Conservation (phyloP, 1,140 invertebrate genomes). For the Drosophila insularis region DNA sequence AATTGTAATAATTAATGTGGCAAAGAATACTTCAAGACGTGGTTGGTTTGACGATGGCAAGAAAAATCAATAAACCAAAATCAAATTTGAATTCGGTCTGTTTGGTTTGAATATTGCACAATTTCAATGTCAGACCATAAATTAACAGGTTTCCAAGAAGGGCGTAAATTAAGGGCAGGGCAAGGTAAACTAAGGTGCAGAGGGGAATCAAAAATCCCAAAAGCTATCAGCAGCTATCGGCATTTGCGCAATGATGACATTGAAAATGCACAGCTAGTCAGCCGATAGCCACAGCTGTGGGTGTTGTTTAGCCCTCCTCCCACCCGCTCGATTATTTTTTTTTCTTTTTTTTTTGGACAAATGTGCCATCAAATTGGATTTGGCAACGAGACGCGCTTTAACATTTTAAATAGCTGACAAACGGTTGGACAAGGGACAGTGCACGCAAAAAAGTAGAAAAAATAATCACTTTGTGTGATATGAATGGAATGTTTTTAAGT, state of each 20-base stretch:
- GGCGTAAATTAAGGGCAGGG: conserved; percentile 59
- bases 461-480: conserved; percentile 17
- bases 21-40: conserved; percentile 60
- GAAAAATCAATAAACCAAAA: conserved; percentile 59
- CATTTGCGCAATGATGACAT: conserved; percentile 72
- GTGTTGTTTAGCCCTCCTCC: conserved; percentile 35
- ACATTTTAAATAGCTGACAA: conserved; percentile 36
- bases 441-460: conserved; percentile 10
- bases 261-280: conserved; percentile 67
- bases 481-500: conserved; percentile 20
- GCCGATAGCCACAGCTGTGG: conserved; percentile 34
- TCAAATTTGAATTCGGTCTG: conserved; percentile 46
- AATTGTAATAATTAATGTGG: conserved; percentile 72
- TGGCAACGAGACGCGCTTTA: conserved; percentile 66
- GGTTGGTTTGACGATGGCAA: conserved; percentile 28
- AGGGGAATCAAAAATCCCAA: conserved; percentile 23
- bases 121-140: conserved; percentile 68
- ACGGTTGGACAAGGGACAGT: conserved; percentile 35
- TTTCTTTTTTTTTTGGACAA: conserved; percentile 43
- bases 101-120: conserved; percentile 56
- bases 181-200: conserved; percentile 23
- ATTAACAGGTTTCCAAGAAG: conserved; percentile 53
- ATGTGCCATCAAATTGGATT: conserved; percentile 65
- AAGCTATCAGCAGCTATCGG: conserved; percentile 38
- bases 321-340: too few relatives aligned